A percentile compares a stretch with the other conserved stretches of the same genome.
Conservation (phyloP, 2,888 invertebrate species). For the Trachelus stipa region DNA sequence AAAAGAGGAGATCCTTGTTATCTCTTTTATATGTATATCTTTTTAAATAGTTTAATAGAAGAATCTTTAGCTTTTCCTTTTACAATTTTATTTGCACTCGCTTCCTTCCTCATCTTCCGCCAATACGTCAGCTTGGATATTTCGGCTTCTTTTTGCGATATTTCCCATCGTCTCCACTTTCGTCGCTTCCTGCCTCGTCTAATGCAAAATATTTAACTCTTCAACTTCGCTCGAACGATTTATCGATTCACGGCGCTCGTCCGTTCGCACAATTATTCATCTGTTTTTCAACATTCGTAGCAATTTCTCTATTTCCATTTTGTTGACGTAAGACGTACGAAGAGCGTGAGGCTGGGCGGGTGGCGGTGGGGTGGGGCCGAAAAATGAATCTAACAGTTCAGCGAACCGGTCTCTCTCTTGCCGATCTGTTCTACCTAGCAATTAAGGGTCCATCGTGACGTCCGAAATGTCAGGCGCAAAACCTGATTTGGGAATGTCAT, state of each 20-base stretch:
- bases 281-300: not conserved
- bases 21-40: no score
- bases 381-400: not conserved
- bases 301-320: not conserved
- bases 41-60: no score
- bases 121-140: not conserved
- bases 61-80: not conserved
- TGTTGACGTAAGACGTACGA: not conserved
- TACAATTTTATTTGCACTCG: not conserved
- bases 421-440: not conserved
- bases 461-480: conserved; percentile 50
- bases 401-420: not conserved
- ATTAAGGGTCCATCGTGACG: conserved; percentile 32
- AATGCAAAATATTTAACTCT: not conserved
- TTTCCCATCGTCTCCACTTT: not conserved
- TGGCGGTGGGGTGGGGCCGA: not conserved
- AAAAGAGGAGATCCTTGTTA: not conserved
- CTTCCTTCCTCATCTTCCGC: not conserved
- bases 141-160: not conserved
- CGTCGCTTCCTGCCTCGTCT: not conserved
- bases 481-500: conserved; percentile 52
- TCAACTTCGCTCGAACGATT: not conserved
- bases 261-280: not conserved
- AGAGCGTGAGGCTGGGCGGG: not conserved
- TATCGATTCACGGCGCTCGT: not conserved